These are phyloP conservation scores for Anticlea derivata DNA, from an alignment of 2,888 invertebrate genomes.

Conservation along the genomic window DNA sequence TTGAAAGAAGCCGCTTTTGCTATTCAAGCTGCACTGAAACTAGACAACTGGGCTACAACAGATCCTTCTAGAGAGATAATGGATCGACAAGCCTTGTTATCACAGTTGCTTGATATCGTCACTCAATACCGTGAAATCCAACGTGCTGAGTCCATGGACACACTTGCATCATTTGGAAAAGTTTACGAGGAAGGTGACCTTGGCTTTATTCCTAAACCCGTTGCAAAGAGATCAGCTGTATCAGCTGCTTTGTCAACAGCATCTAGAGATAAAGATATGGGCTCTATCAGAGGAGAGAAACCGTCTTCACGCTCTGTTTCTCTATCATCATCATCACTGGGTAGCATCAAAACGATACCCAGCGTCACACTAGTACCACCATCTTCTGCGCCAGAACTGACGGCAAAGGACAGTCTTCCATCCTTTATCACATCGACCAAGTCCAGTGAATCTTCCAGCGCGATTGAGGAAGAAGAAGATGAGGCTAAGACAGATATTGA, in stretches of 20 bases:
- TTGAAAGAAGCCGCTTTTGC: constrained; percentile 85
- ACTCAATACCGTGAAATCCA: constrained; percentile 69
- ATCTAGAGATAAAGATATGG: constrained; percentile 39
- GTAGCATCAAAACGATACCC: constrained; percentile 67
- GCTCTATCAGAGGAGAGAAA: constrained; percentile 42
- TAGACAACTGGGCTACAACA: constrained; percentile 67
- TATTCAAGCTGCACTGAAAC: constrained; percentile 83
- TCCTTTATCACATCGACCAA: constrained; percentile 67
- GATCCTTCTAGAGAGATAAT: constrained; percentile 68
- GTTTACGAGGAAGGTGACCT: constrained; percentile 86
- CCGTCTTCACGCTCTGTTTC: constrained; percentile 38
- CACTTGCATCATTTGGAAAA: constrained; percentile 77
- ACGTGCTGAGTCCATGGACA: constrained; percentile 65
- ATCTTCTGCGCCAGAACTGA: constrained; percentile 42
- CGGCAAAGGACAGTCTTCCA: constrained; percentile 59
- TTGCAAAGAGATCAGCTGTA: constrained; percentile 47
- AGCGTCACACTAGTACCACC: constrained; percentile 59
- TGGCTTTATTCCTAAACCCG: constrained; percentile 85
- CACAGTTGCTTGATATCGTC: constrained; percentile 82
- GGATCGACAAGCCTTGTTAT: constrained; percentile 76
- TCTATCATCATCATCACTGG: constrained; percentile 49
- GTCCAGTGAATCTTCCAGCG: constrained; percentile 45
- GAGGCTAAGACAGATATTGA: constrained; percentile 49
- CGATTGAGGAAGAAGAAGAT: constrained; percentile 44
- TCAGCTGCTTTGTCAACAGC: constrained; percentile 41